Base-by-base conservation (phyloP, 2,888 invertebrate species). In the Melanostoma mellinum region DNA sequence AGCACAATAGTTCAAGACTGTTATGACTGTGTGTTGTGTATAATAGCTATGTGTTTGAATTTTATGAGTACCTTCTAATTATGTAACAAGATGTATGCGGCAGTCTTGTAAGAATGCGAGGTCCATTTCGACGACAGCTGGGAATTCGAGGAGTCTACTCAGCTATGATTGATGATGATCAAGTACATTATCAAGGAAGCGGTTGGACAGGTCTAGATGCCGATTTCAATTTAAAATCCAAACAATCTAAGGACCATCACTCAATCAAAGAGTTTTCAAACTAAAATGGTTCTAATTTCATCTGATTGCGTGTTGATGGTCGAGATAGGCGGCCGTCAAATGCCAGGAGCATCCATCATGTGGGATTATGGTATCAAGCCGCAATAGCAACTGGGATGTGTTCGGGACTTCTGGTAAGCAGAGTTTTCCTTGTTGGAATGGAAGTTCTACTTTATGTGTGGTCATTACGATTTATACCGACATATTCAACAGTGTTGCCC, bases 151-250 rank as follows among this genome's bases (percentile, higher is more conserved):
- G 48, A 40, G 63, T 50, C 63, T 10, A 32, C 10, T 38, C 46
- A 40, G 40, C 63, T 6, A 36, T 82, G 82, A 82, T 82, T 82
- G 78, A 82, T 82, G 72, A 78, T 78, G 73, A 58, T 63, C 82
- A 69, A 82, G 68, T 78, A 52, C 56, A 73, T 73, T 78, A 78
- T 56, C 56, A 61, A 65, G 20, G 48, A 68, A 52, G 35, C 30
- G 44, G 40, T 78, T 63, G 56, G 63, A 73, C 63, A 73, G 77
- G 77, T 77, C 77, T 72, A 61, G 48, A 65, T 67, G 53, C 50
- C 40, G 48, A 46, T 58, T 35, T 56, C 10, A 78, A 78, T 73
- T 61, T 36, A 78, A 77, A 78, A 65, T 73, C 78, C 77, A 68
- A 71, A 72, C 72, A 44, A 72, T 52, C 55, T 67, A 77, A 60